Evolutionary conservation across 2,113 vertebrate genomes (phyloP).

Genomic region (Sceloporus tristichus): DNA sequence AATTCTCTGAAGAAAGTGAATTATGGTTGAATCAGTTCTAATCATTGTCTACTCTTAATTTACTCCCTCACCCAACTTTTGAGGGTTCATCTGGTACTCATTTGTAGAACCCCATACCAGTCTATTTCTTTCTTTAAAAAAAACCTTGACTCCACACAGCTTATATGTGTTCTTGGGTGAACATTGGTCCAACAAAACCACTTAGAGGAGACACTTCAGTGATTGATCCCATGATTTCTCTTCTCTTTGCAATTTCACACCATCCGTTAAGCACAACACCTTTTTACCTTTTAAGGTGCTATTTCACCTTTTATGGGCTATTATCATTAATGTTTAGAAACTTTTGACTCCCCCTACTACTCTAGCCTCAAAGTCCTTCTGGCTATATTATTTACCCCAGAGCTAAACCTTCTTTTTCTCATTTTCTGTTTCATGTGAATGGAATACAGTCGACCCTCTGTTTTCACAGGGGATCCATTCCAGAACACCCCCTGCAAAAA

Average conservation of each 20-base stretch:
- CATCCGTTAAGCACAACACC: neutral
- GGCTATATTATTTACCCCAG: neutral
- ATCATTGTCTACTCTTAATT: neutral
- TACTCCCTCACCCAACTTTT: too few relatives aligned
- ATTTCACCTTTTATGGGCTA: neutral
- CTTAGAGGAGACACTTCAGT: neutral
- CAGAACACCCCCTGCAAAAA: too few relatives aligned
- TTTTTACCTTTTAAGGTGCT: neutral
- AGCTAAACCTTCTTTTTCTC: neutral
- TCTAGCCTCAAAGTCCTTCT: neutral
- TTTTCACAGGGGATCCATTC: too few relatives aligned
- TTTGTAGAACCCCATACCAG: neutral
- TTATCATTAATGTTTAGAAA: too few relatives aligned
- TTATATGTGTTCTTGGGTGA: neutral
- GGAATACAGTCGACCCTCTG: neutral
- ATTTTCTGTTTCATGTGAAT: neutral
- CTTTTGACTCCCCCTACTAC: too few relatives aligned
- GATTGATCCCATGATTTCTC: neutral
- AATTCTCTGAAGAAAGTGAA: neutral
- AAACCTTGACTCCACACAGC: neutral
- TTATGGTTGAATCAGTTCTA: neutral
- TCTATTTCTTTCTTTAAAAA: too few relatives aligned
- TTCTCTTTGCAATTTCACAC: neutral
- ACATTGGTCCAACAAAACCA: too few relatives aligned
- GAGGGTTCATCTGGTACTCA: too few relatives aligned